These are phyloP conservation scores for Dioctria linearis DNA, from an alignment of 2,888 invertebrate genomes.

Conservation along the genomic window DNA sequence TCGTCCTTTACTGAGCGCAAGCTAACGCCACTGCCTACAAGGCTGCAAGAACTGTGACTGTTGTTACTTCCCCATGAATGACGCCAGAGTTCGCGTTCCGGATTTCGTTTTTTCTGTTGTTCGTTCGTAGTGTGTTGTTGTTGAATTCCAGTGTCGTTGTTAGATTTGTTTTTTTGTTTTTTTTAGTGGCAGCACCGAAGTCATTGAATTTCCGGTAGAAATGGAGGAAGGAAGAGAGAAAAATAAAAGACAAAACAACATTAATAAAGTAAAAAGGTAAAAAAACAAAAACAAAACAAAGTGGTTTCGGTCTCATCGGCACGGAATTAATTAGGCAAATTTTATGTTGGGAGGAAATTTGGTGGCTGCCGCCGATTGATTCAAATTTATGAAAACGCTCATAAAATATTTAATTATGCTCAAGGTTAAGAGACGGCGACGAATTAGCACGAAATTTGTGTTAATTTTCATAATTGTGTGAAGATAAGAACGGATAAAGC, in stretches of 20 bases:
- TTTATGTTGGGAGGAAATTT: background rate
- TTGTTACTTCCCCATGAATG: slow-evolving; percentile 84
- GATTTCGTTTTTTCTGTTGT: slow-evolving; percentile 71
- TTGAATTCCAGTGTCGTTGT: background rate
- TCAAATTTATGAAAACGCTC: slow-evolving; percentile 18
- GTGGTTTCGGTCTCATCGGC: background rate
- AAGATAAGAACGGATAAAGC: too few species aligned
- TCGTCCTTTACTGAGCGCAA: slow-evolving; percentile 80
- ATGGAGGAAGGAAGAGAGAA: too few species aligned
- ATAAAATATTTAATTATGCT: background rate
- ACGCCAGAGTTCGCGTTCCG: slow-evolving; percentile 80
- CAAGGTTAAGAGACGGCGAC: slow-evolving; percentile 12
- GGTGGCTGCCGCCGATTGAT: slow-evolving; percentile 1
- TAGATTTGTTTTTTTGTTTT: slow-evolving; percentile 1
- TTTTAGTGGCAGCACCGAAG: background rate
- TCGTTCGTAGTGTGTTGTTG: background rate
- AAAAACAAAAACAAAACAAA: background rate
- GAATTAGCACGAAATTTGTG: too few species aligned
- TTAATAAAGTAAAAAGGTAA: slow-evolving; percentile 5
- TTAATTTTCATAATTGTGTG: too few species aligned
- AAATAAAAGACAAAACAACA: background rate
- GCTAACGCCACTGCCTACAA: slow-evolving; percentile 65
- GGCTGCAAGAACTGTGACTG: slow-evolving; percentile 76
- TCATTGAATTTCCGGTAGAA: too few species aligned
- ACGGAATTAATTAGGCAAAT: too few species aligned